phyloP scores from a whole-genome alignment of 2,113 vertebrate species.

The Coreoperca whiteheadi region DNA sequence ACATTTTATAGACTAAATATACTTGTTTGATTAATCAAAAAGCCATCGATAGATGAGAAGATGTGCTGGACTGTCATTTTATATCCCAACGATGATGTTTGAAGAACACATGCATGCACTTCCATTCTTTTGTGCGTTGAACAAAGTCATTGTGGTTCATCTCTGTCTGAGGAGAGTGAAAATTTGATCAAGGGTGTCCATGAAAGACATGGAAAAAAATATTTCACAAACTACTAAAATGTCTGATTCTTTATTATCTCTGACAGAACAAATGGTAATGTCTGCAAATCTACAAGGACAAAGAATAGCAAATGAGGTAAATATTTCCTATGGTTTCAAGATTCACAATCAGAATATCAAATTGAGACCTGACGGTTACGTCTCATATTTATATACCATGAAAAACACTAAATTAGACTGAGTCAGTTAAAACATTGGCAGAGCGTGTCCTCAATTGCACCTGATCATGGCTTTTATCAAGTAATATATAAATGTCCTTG shows the following conservation, averaged over 20 bases:
- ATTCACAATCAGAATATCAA: slow-evolving; percentile 39
- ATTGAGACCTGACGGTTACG: slow-evolving; percentile 19
- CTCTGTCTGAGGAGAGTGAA: slow-evolving; percentile 12
- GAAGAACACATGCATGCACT: not conserved
- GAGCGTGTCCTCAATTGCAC: slow-evolving; percentile 1
- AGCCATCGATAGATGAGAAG: not conserved
- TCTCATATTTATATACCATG: not conserved
- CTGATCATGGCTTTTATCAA: not conserved
- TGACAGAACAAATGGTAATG: slow-evolving; percentile 38
- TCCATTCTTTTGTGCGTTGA: slow-evolving; percentile 9
- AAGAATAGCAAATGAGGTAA: slow-evolving; percentile 28
- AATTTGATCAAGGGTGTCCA: slow-evolving; percentile 46
- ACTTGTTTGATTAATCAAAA: not conserved
- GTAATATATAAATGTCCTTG: slow-evolving; percentile 7
- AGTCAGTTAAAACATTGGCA: not conserved
- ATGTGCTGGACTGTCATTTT: no score
- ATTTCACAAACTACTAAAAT: slow-evolving; percentile 38
- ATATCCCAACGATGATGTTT: not conserved
- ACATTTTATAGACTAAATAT: no score
- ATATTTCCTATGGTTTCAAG: slow-evolving; percentile 5
- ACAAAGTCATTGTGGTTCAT: slow-evolving; percentile 14
- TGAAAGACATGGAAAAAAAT: slow-evolving; percentile 28
- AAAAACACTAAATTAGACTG: not conserved
- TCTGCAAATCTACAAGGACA: slow-evolving; percentile 4
- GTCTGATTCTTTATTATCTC: slow-evolving; percentile 32